A percentile compares a stretch with the other conserved stretches of the same genome.
Evolutionary conservation across 2,797 vertebrate species (phyloP).

Genomic region (Petrocephalus sullivani): DNA sequence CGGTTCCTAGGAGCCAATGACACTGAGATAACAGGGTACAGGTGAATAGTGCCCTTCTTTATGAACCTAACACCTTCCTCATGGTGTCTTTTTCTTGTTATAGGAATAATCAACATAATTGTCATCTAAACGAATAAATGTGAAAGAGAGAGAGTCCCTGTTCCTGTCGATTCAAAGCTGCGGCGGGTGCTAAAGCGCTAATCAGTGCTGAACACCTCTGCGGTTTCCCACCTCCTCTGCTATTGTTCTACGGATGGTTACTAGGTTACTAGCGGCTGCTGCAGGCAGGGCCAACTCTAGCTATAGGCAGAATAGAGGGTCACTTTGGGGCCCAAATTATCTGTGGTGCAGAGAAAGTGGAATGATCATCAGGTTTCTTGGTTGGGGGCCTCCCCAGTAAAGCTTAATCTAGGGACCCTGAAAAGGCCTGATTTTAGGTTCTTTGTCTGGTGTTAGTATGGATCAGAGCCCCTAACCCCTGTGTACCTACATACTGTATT

Average conservation of each 20-base stretch:
- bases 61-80: background rate
- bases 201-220: background rate
- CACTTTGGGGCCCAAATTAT: background rate
- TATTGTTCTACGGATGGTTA: background rate
- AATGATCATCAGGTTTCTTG: background rate
- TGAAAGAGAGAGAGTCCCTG: background rate
- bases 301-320: background rate
- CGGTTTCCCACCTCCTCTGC: background rate
- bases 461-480: background rate
- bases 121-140: background rate
- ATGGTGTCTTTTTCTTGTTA: background rate
- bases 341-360: background rate
- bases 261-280: background rate
- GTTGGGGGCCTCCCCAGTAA: background rate
- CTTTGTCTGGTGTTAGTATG: background rate
- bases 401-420: background rate
- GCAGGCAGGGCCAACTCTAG: background rate
- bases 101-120: background rate
- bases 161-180: background rate
- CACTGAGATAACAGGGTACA: background rate
- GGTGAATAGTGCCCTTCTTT: constrained; percentile 31
- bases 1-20: background rate
- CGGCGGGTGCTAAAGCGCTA: background rate
- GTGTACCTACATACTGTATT: background rate
- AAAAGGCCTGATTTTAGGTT: background rate